These are phyloP conservation scores for Xiphydria camelus DNA, from an alignment of 2,888 invertebrate species.

Conservation along the genomic window DNA sequence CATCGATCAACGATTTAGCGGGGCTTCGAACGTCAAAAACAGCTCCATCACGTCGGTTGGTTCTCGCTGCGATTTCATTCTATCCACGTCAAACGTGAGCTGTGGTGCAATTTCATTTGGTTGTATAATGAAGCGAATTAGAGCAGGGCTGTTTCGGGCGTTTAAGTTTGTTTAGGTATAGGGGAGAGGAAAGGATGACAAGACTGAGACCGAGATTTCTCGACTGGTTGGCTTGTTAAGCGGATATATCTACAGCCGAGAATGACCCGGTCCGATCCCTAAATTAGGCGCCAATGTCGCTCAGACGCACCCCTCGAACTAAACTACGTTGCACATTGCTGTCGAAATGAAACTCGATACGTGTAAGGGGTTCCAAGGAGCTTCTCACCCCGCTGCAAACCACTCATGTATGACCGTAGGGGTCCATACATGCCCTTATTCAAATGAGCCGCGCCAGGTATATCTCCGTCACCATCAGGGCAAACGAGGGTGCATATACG, in stretches of 20 bases:
- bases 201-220: too few relatives aligned
- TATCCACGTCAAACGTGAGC: background rate
- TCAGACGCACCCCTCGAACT: conserved; percentile 6
- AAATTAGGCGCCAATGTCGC: conserved; percentile 22
- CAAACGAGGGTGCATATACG: too few relatives aligned
- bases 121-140: background rate
- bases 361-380: background rate
- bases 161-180: background rate
- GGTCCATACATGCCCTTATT: background rate
- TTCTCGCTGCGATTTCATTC: background rate
- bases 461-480: background rate
- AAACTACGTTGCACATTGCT: background rate
- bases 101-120: background rate
- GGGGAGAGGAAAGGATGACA: too few relatives aligned
- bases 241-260: too few relatives aligned
- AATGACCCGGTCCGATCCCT: conserved; percentile 9
- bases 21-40: too few relatives aligned
- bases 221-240: too few relatives aligned
- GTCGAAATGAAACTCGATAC: background rate
- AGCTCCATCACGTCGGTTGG: background rate
- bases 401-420: background rate
- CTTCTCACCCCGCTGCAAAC: background rate
- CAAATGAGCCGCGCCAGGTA: background rate
- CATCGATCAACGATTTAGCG: too few relatives aligned
- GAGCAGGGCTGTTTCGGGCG: background rate